Percentiles rank a stretch among this genome's conserved stretches.
These are phyloP conservation scores for Tympanuchus pallidicinctus DNA, from an alignment of 2,113 vertebrate species.

Conservation along the genomic window DNA sequence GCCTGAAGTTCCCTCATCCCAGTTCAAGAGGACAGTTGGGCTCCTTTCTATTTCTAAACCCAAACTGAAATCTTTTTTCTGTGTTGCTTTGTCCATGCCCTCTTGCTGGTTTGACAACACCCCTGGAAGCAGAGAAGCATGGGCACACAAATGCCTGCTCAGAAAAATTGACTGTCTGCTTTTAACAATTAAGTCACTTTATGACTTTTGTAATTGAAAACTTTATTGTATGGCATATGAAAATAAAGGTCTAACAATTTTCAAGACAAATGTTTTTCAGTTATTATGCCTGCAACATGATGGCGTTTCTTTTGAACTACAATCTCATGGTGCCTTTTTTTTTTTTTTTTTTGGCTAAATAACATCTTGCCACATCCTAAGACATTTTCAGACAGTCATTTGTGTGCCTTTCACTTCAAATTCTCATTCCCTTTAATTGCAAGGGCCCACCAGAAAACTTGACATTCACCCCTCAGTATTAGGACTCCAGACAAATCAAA, in stretches of 20 bases:
- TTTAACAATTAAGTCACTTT: accelerated
- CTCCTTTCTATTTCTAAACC: not conserved
- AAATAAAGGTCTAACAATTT: not conserved
- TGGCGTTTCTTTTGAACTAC: not conserved
- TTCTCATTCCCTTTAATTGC: not conserved
- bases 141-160: not conserved
- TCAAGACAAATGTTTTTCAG: not conserved
- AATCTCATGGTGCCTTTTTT: not conserved
- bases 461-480: not conserved
- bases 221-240: not conserved
- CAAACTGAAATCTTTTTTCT: not conserved
- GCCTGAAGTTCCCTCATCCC: not conserved
- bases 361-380: not conserved
- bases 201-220: not conserved
- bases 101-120: not conserved
- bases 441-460: not conserved
- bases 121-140: not conserved
- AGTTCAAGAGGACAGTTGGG: not conserved
- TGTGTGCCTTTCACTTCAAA: not conserved
- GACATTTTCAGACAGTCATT: not conserved
- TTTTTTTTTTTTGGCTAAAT: not conserved
- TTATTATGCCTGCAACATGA: not conserved
- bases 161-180: not conserved
- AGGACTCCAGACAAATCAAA: not conserved
- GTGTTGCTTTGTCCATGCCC: not conserved